phyloP scores from a whole-genome alignment of 2,113 vertebrate species.

The Podarcis muralis region DNA sequence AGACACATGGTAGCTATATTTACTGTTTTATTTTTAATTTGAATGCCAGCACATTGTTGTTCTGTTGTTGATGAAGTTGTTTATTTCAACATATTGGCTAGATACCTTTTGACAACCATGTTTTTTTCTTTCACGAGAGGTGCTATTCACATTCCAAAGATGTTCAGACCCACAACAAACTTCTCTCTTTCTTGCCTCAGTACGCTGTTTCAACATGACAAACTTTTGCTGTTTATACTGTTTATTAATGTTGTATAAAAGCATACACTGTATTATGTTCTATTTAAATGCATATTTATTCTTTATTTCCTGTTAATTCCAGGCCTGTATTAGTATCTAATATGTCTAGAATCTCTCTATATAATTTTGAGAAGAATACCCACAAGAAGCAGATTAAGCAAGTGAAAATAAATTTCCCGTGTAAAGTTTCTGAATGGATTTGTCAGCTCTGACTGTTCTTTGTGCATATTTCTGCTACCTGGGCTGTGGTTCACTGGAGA shows the following conservation, averaged over 20 bases:
- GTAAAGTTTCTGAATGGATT: conserved; percentile 64
- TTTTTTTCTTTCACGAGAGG: conserved; percentile 59
- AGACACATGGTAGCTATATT: conserved; percentile 51
- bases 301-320: conserved; percentile 62
- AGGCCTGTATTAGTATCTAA: conserved; percentile 63
- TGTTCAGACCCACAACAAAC: conserved; percentile 56
- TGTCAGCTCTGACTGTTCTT: conserved; percentile 16
- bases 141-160: conserved; percentile 76
- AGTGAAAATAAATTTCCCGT: conserved; percentile 68
- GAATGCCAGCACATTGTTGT: conserved; percentile 44
- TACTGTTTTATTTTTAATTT: conserved; percentile 64
- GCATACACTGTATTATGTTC: conserved; percentile 57
- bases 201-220: conserved; percentile 51
- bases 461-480: background rate
- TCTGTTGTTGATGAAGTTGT: conserved; percentile 16
- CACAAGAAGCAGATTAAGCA: conserved; percentile 52
- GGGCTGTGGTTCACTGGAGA: background rate
- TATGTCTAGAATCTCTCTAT: conserved; percentile 63
- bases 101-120: conserved; percentile 63
- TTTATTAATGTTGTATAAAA: conserved; percentile 62
- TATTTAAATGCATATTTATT: conserved; percentile 62
- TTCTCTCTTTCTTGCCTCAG: conserved; percentile 56
- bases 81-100: conserved; percentile 64
- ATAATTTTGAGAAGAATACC: conserved; percentile 47
- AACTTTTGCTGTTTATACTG: conserved; percentile 59